Percentiles rank a stretch among this genome's conserved stretches.
phyloP scores from a whole-genome alignment of 1,140 invertebrate genomes.

The Brachionus calyciflorus region DNA sequence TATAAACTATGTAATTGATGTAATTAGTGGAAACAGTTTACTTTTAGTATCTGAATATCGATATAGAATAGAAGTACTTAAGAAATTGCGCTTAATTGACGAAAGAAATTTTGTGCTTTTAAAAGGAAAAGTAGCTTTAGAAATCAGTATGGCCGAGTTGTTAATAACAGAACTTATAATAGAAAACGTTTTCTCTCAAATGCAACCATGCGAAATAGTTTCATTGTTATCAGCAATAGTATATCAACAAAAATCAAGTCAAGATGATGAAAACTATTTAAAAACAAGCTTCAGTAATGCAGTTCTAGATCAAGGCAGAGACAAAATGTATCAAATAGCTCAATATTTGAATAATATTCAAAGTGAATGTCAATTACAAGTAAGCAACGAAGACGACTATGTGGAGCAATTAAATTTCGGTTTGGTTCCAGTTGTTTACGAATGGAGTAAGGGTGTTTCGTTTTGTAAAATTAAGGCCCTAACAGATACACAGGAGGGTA shows the following conservation, averaged over 20 bases:
- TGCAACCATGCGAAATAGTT: constrained; percentile 83
- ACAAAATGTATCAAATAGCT: constrained; percentile 63
- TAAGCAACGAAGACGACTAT: constrained; percentile 62
- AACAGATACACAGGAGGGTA: constrained; percentile 70
- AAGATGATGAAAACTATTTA: constrained; percentile 38
- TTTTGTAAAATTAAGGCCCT: constrained; percentile 20
- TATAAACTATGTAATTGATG: constrained; percentile 69
- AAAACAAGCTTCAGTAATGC: constrained; percentile 46
- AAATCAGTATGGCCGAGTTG: constrained; percentile 87
- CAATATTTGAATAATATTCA: constrained; percentile 64
- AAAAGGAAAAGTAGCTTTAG: constrained; percentile 89
- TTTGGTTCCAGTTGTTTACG: constrained; percentile 85
- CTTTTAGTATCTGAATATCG: constrained; percentile 73
- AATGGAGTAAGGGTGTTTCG: constrained; percentile 75
- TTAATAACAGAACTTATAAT: constrained; percentile 94
- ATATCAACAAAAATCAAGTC: constrained; percentile 74
- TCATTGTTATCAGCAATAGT: constrained; percentile 84
- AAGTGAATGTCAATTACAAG: constrained; percentile 62
- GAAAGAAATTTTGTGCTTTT: constrained; percentile 71
- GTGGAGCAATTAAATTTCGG: constrained; percentile 79
- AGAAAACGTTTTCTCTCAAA: constrained; percentile 79
- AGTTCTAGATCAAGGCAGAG: constrained; percentile 61
- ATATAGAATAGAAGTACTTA: constrained; percentile 71
- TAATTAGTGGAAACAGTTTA: constrained; percentile 79
- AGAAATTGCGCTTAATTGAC: constrained; percentile 70